phyloP scores from a whole-genome alignment of 2,113 vertebrate genomes.

The Orthonyx spaldingii region DNA sequence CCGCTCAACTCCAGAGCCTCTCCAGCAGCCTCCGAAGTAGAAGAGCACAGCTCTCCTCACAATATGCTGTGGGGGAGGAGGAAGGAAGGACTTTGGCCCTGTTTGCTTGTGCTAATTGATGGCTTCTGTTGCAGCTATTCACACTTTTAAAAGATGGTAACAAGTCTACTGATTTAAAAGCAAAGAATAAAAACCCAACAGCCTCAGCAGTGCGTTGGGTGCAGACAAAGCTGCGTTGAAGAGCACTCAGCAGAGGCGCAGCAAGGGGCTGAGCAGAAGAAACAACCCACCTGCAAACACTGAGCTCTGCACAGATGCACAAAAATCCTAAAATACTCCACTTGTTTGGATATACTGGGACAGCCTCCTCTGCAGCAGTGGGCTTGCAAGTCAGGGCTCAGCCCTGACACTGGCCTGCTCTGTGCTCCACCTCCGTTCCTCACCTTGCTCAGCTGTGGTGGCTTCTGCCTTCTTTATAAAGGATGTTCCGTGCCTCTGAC shows the following conservation, averaged over 20 bases:
- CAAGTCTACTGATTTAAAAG: conserved; percentile 25
- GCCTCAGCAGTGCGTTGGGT: neutral
- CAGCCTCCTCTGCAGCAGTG: neutral
- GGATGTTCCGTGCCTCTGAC: neutral
- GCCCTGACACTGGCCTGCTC: neutral
- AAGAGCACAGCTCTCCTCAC: conserved; percentile 41
- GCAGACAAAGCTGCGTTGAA: neutral
- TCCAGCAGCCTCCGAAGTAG: conserved; percentile 42
- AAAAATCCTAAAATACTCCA: neutral
- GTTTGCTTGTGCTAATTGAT: conserved; percentile 72
- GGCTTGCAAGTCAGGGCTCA: neutral
- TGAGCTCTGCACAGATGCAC: neutral
- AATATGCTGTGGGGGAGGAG: conserved; percentile 56
- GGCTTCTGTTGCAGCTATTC: conserved; percentile 75
- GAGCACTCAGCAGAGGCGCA: neutral
- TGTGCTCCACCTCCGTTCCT: neutral
- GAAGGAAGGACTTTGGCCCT: conserved; percentile 65
- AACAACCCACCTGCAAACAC: neutral
- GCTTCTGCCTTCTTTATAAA: neutral
- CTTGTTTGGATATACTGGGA: neutral
- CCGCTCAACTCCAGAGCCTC: conserved; percentile 51
- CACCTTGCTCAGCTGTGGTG: neutral
- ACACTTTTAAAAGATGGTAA: conserved; percentile 65
- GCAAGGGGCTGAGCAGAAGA: neutral
- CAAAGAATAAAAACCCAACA: conserved; percentile 42